phyloP scores from a whole-genome alignment of 2,888 invertebrate genomes.

The Timema podura region DNA sequence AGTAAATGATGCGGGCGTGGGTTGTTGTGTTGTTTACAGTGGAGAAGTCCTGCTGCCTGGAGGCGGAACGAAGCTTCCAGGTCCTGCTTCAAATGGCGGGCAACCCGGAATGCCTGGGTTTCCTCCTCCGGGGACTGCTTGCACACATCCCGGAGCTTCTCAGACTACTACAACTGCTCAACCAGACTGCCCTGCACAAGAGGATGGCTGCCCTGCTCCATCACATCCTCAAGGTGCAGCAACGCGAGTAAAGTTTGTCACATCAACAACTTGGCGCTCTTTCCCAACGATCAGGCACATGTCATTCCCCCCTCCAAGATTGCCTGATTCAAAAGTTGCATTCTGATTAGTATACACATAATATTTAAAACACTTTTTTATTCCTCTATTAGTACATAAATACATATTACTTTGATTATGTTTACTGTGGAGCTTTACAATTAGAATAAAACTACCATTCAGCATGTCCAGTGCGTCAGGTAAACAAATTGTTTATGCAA shows the following conservation, averaged over 20 bases:
- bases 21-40: constrained; percentile 10
- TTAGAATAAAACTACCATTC: too few species aligned
- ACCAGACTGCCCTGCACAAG: constrained; percentile 44
- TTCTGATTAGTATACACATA: background rate
- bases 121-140: constrained; percentile 49
- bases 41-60: constrained; percentile 33
- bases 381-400: too few species aligned
- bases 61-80: constrained; percentile 48
- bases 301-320: background rate
- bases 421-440: too few species aligned
- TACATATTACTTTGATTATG: too few species aligned
- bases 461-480: too few species aligned
- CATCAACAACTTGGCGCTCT: constrained; percentile 10
- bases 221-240: constrained; percentile 45
- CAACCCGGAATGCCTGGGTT: constrained; percentile 54
- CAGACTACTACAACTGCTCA: constrained; percentile 44
- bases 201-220: constrained; percentile 47
- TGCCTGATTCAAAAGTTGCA: too few species aligned
- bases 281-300: constrained; percentile 1
- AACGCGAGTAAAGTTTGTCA: background rate
- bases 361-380: too few species aligned
- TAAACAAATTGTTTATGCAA: too few species aligned
- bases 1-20: background rate
- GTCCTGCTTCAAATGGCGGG: constrained; percentile 52
- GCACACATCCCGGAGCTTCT: constrained; percentile 44